Base-by-base conservation (phyloP, 2,888 invertebrate genomes). In the Ectemnius lituratus region DNA sequence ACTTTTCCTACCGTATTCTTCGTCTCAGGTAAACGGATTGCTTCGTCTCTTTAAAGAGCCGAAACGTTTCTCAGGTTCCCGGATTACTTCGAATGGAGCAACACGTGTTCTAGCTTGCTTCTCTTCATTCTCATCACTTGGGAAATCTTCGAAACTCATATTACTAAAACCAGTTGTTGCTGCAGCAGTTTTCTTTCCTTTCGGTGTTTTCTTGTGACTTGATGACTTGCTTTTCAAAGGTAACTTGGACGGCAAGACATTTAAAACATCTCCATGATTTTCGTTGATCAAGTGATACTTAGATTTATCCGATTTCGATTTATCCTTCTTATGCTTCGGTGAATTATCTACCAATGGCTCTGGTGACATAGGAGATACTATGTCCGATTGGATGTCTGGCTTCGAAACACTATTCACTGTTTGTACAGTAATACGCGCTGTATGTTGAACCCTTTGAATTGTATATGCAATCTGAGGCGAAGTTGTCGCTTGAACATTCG, bases 71-170 rank as follows among this genome's bases (percentile, higher is more conserved):
- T 91, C 91, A 4, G 90, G 87, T 59, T 90, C 91, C 13, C 92
- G 86, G 27, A 94, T 91, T 8, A 95, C 94, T 86, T 95, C 94
- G 83, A 94, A 95, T 0, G 94, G 94, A 63, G 93, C 92, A 57
- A 92, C 90, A 23, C 90, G 88, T 23, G 88, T 82, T 5, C 82
- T 89, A n/a, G 92, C 91, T 5, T 79, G 81, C 46, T 78, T 82
- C 62, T 89, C 88, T 62, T 92, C 92, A 73, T 93, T 92, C 66
- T 93, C 93, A 84, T 94, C 95, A 28, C 94, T 94, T 2, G 94
- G 94, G 85, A 94, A 95, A 89, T 95, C 95, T 87, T 95, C 95
- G 84, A 95, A 95, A 85, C 95, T 95, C 94, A 95, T 94, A 83
- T 95, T 95, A 84, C 94, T 94, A 85, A 95, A 94, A 4, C 94